These are phyloP conservation scores for Motacilla alba DNA, from an alignment of 2,113 vertebrate species.

Conservation along the genomic window DNA sequence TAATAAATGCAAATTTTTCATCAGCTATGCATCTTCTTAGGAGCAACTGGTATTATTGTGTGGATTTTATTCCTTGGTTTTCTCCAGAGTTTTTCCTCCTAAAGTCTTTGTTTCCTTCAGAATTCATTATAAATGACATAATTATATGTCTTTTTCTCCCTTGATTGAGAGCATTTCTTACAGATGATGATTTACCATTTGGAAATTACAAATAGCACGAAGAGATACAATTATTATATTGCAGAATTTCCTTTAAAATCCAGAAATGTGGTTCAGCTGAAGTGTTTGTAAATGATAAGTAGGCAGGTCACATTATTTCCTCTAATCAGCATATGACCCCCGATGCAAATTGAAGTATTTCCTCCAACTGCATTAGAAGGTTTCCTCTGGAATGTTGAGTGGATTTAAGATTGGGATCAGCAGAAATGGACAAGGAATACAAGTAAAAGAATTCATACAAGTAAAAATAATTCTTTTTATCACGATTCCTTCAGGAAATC, in stretches of 20 bases:
- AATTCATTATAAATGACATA: conserved; percentile 75
- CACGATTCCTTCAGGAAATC: neutral
- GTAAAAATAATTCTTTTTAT: neutral
- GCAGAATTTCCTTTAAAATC: conserved; percentile 3
- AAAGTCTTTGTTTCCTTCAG: conserved; percentile 75
- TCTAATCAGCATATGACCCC: neutral
- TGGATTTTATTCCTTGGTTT: conserved; percentile 12
- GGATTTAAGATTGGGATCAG: neutral
- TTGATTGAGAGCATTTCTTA: conserved; percentile 71
- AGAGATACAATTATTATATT: conserved; percentile 6
- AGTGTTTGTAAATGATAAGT: neutral
- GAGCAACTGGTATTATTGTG: conserved; percentile 38
- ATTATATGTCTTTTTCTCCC: conserved; percentile 72
- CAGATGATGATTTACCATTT: conserved; percentile 68
- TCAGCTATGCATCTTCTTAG: conserved; percentile 50
- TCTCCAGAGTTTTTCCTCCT: conserved; percentile 66
- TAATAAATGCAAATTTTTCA: conserved; percentile 62
- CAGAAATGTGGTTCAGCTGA: neutral
- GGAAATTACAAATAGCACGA: conserved; percentile 47
- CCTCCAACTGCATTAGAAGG: neutral
- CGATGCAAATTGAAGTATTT: neutral
- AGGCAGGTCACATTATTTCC: neutral
- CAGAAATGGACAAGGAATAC: neutral
- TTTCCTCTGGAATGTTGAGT: neutral
- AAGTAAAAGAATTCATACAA: neutral